Base-by-base conservation (phyloP, 1,140 invertebrate species). In the Drosophila prosaltans region DNA sequence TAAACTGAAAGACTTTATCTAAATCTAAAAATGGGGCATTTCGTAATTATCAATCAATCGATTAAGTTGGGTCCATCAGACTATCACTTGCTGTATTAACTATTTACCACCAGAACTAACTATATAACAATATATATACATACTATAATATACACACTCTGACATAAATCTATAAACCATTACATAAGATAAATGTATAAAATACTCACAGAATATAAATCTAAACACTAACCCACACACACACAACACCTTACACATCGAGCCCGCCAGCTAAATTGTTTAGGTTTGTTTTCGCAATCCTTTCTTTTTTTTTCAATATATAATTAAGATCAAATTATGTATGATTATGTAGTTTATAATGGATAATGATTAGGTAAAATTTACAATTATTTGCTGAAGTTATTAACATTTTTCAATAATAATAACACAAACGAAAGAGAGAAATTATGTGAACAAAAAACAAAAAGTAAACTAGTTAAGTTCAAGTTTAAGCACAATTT, bases 341-440 rank as follows among this genome's bases (percentile, higher is more conserved):
- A 36, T 40, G 8, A 24, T 68, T 80, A 70, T 78, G 74, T 78
- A 83, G 74, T 55, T 69, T 80, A 64, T 75, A 78, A 80, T 83
- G 32, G 32, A 36, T 64, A 77, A 77, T 67, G 60, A 72, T 65
- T 70, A 81, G 74, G 78, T 75, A 85, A 61, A 75, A 62, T 70
- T 89, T 75, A 89, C 73, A 88, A 79, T 84, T 71, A 89, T 88
- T 88, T 88, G 84, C 84, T 89, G 84, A 89, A 85, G 40, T 69
- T 88, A 65, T 77, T 80, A 89, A 77, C 74, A 80, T 72, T 84
- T 84, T 69, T 74, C 30, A 70, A 64, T 41, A 65, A 69, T 30
- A 75, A 65, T 16, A 16, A 16, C 16, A 16, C 45, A 32, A 61
- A 69, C 43, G n/a, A 59, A 60, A 60, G 5, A 61, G 32, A 77